phyloP scores from a whole-genome alignment of 2,797 vertebrate genomes.

The Podarcis siculus region DNA sequence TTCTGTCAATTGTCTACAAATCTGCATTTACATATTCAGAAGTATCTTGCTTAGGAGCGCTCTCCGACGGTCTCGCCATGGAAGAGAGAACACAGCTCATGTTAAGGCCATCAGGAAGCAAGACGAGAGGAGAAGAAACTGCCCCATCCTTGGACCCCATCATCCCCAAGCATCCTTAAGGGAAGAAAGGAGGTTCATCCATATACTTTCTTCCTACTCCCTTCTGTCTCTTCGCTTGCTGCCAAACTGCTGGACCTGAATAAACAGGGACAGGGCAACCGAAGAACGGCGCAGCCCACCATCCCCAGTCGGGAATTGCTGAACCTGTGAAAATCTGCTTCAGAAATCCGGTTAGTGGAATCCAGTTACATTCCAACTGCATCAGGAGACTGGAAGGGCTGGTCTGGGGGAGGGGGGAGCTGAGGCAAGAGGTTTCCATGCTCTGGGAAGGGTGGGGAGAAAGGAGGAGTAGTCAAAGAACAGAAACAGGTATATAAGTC shows the following conservation, averaged over 20 bases:
- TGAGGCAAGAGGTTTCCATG: background rate
- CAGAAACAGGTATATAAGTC: background rate
- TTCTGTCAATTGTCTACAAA: background rate
- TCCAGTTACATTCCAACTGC: constrained; percentile 33
- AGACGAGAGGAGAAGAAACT: background rate
- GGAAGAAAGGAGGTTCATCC: background rate
- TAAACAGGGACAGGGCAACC: constrained; percentile 12
- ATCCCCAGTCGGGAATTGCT: constrained; percentile 27
- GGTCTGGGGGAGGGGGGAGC: constrained; percentile 15
- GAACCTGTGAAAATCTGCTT: constrained; percentile 35
- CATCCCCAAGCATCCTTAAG: background rate
- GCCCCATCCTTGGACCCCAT: background rate
- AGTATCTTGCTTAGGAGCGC: background rate
- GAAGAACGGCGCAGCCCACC: constrained; percentile 20
- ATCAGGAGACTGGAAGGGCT: constrained; percentile 60
- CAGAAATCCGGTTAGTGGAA: constrained; percentile 43
- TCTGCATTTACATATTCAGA: background rate
- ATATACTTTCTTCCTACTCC: background rate
- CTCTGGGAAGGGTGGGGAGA: background rate
- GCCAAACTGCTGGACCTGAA: constrained; percentile 15
- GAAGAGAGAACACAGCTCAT: background rate
- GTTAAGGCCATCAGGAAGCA: background rate
- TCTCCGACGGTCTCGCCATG: background rate
- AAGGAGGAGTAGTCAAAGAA: background rate
- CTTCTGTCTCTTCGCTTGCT: background rate